Conservation (phyloP, 2,797 vertebrate genomes). For the Neosilurus mollespiculum region DNA sequence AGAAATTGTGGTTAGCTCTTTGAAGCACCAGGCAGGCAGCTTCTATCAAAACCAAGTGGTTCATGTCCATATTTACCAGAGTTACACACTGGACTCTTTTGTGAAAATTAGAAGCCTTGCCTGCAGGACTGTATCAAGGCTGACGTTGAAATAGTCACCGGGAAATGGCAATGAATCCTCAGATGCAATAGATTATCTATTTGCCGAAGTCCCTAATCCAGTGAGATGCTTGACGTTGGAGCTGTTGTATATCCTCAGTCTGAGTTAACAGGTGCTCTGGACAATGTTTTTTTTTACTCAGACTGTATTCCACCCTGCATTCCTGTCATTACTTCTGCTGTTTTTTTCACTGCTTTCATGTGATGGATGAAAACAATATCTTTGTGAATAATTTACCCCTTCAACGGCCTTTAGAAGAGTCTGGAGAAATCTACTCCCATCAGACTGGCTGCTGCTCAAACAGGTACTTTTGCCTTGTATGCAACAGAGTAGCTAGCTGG, state of each 20-base stretch:
- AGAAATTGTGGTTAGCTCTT: not conserved
- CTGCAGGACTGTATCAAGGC: not conserved
- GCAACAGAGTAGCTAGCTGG: not conserved
- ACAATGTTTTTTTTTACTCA: slow-evolving; percentile 34
- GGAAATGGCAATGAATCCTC: not conserved
- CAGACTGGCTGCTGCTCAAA: slow-evolving; percentile 28
- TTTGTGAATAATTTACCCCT: slow-evolving; percentile 28
- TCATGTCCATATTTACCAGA: not conserved
- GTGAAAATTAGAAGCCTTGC: not conserved
- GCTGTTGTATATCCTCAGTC: not conserved
- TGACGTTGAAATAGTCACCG: not conserved
- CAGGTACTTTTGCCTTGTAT: slow-evolving; percentile 20
- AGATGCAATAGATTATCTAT: not conserved
- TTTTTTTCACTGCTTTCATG: slow-evolving; percentile 28
- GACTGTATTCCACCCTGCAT: slow-evolving; percentile 12
- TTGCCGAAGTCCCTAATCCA: not conserved
- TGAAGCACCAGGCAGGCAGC: not conserved
- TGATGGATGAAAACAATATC: slow-evolving; percentile 37
- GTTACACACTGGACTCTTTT: too few species aligned
- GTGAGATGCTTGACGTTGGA: not conserved
- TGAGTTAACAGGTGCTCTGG: slow-evolving; percentile 37
- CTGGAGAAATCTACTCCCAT: slow-evolving; percentile 22
- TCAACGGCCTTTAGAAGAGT: slow-evolving; percentile 6
- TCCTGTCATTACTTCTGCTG: slow-evolving; percentile 28
- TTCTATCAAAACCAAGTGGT: not conserved